phyloP scores from a whole-genome alignment of 2,113 vertebrate genomes.

The Boulengeromyrus knoepffleri region DNA sequence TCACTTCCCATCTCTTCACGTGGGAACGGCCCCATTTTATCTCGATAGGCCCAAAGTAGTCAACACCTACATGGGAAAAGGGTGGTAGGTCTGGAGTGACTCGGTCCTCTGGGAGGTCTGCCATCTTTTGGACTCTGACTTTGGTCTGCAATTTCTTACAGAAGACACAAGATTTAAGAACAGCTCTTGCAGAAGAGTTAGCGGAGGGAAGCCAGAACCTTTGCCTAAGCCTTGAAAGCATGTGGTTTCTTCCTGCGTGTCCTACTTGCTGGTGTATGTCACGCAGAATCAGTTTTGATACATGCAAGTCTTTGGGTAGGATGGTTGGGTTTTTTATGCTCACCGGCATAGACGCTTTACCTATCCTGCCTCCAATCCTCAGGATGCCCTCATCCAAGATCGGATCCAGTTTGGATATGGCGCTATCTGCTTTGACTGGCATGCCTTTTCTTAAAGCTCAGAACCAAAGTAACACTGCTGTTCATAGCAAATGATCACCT shows the following conservation, averaged over 20 bases:
- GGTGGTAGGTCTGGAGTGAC: background rate
- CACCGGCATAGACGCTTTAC: background rate
- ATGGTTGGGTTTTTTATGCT: background rate
- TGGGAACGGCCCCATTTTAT: background rate
- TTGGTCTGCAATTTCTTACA: background rate
- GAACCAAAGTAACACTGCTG: no score
- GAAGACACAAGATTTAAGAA: background rate
- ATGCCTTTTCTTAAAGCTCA: no score
- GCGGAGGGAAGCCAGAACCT: background rate
- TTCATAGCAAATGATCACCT: no score
- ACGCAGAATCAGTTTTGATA: background rate
- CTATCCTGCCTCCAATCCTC: background rate
- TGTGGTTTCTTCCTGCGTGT: constrained; percentile 3
- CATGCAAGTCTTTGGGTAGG: background rate
- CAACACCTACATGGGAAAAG: background rate
- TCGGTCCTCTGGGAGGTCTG: background rate
- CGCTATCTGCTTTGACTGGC: background rate
- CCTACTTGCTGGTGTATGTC: background rate
- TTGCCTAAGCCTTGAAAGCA: background rate
- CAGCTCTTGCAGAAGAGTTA: background rate
- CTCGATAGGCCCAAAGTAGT: background rate
- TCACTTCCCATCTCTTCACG: background rate
- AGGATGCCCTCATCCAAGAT: background rate
- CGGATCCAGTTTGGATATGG: background rate
- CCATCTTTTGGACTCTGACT: background rate